Evolutionary conservation across 2,113 vertebrate species (phyloP), one percentile per base, ranked within the genome.

Genomic region (Naja naja): DNA sequence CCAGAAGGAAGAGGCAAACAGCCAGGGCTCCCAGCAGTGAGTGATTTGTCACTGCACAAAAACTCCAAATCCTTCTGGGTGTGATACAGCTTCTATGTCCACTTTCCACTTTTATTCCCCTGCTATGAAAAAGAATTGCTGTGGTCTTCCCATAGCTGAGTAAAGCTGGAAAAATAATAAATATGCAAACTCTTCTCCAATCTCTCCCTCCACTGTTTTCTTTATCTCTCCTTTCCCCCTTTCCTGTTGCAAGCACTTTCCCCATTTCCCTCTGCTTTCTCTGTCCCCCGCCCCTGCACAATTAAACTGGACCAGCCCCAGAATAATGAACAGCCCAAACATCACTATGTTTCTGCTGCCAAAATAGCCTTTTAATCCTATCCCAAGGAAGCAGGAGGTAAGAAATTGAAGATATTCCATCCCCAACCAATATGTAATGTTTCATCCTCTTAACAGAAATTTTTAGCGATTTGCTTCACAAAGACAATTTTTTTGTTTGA

Each of bases 1-100:
- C 90, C 8, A 74, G 95, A 3, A 95, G 53, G 27, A 96, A 87
- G 89, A 96, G 89, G 86, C 93, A 91, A 58, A 53, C 47, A n/a
- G 93, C 69, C 52, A 96, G n/a, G 90, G 94, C 88, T 39, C 95
- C 93, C 0, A 94, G 90, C 39, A 64, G 58, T 14, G 2, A 11
- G 56, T 91, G 69, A 85, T 54, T 16, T 47, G 94, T 94, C 94
- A 88, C 49, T 88, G 89, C n/a, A 54, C 88, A 86, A 34, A 87
- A 34, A 47, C 43, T 30, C 7, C 43, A 87, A 25, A 87, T 45
- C 45, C 25, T 47, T 47, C 22, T 86, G 47, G 85, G 85, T 27
- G 3, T 2, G 39, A 27, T 25, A 49, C 39, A 16, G 22, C 12
- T 47, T 87, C 85, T 25, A 11, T 14, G 23, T 86, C 9, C 85